Base-by-base conservation (phyloP, 2,888 invertebrate species). In the Sminthurides aquaticus region DNA sequence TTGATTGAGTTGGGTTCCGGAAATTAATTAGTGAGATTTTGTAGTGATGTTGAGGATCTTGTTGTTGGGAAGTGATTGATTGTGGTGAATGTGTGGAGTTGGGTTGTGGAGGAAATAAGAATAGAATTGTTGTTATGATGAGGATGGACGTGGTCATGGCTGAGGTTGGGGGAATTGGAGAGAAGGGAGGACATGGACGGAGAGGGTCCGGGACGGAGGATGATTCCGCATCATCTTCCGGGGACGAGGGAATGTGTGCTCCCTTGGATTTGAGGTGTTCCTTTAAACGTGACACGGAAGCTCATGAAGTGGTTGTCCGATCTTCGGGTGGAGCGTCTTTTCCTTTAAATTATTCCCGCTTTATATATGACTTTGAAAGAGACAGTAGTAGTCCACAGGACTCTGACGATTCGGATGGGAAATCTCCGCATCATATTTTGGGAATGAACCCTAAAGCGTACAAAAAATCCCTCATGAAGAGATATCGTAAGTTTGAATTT, bases 391-490 rank as follows among this genome's bases (percentile, higher is more conserved):
- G 73, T 67, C 89, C 88, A 57, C 86, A 86, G 57, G 89, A 89
- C 77, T 89, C 90, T 67, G 90, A 90, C 74, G 91, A 74, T 67
- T 71, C 73, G 52, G 74, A 73, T 71, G 70, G 77, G 77, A 78
- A 85, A 77, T 80, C 80, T 82, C n/a, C n/a, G n/a, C n/a, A n/a
- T n/a, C 84, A 80, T 84, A 86, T 77, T 81, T 84, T 77, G 83
- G 84, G 80, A 67, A 78, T 77, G 71, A 76, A 75, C 69, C 75
- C 76, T 34, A 82, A 82, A 76, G 82, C 91, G 58, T 92, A 91
- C 84, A 93, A 93, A 84, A 93, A 93, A 80, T 90, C 87, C 77
- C 86, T 93, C 77, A 92, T 93, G 86, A 90, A 90, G 82, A 84
- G 93, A 85, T 93, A 91, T 83, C 87, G 93, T 93, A 87, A 93